Base-by-base conservation (phyloP, 2,113 vertebrate genomes). In the Ptilonorhynchus violaceus region DNA sequence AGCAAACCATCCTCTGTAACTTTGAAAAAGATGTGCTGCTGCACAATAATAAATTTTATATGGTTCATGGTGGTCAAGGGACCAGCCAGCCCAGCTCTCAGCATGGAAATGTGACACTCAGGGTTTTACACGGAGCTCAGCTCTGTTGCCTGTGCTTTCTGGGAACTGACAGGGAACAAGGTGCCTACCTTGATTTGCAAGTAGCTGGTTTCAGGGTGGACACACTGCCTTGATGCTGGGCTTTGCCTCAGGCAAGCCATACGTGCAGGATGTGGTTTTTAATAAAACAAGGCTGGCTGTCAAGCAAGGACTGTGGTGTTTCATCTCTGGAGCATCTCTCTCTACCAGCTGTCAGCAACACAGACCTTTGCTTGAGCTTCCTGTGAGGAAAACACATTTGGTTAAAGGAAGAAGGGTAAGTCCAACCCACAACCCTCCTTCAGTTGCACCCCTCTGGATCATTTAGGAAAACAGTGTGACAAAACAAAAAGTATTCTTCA, bases 221-320 rank as follows among this genome's bases (percentile, higher is more conserved):
- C 60, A 19, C 15, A 1, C 14, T 74, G 44, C 73, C 55, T 10
- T 18, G 64, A n/a, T 41, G 42, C 64, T 28, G 69, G 76, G 39
- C 39, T 91, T 92, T 75, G 72, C 72, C 76, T 92, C 73, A 60
- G 80, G 68, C 85, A 83, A 88, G 63, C 8, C 41, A 42, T 12
- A 12, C 15, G 2, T 12, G 37, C 41, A 78, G 52, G 47, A 63
- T 44, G 35, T 30, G n/a, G 4, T 67, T 93, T 76, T 66, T 70
- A 75, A 47, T 9, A 41, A 74, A 87, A 35, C 30, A 44, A 58
- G 73, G 28, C 46, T 31, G 56, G 28, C 31, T 92, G 64, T 33
- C 68, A 60, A 37, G 62, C 0, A 1, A 75, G 31, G 53, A 81
- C 12, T 0, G 2, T 1, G 24, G 13, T 52, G 39, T 31, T 92